Evolutionary conservation across 2,113 vertebrate species (phyloP).

Genomic region (Muntiacus reevesi): DNA sequence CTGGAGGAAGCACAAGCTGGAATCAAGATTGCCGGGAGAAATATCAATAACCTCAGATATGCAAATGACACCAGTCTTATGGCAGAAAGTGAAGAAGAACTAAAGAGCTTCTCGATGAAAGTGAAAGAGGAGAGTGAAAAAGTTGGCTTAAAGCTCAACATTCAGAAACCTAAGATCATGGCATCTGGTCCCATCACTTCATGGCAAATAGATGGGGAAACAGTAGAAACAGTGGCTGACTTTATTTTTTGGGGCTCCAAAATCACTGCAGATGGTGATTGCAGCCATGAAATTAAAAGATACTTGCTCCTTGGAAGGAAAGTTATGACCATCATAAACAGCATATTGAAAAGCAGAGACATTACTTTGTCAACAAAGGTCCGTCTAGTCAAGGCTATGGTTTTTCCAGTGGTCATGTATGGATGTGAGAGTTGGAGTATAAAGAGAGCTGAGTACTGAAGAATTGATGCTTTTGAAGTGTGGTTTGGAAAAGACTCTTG

Average conservation of each 20-base stretch:
- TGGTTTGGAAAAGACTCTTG: neutral
- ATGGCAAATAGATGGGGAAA: neutral
- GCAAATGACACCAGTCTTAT: too few species aligned
- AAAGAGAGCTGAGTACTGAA: fast-evolving
- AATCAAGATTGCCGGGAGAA: too few species aligned
- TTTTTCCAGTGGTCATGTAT: neutral
- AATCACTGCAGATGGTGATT: neutral
- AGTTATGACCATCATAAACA: neutral
- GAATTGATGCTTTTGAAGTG: neutral
- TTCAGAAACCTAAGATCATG: neutral
- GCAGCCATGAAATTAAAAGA: neutral
- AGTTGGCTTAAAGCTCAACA: neutral
- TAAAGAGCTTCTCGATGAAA: too few species aligned
- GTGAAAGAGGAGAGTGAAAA: neutral
- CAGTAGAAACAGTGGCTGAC: neutral
- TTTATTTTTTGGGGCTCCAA: fast-evolving
- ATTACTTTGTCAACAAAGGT: neutral
- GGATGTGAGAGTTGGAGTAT: neutral
- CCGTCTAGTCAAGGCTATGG: neutral
- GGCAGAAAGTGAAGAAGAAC: too few species aligned
- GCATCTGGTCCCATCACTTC: neutral
- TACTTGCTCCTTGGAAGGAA: neutral
- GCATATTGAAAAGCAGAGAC: neutral
- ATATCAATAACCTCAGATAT: too few species aligned
- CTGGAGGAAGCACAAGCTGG: too few species aligned